Evolutionary conservation across 2,888 invertebrate genomes (phyloP), one percentile per base, ranked within the genome.

Genomic region (Plusia festucae): DNA sequence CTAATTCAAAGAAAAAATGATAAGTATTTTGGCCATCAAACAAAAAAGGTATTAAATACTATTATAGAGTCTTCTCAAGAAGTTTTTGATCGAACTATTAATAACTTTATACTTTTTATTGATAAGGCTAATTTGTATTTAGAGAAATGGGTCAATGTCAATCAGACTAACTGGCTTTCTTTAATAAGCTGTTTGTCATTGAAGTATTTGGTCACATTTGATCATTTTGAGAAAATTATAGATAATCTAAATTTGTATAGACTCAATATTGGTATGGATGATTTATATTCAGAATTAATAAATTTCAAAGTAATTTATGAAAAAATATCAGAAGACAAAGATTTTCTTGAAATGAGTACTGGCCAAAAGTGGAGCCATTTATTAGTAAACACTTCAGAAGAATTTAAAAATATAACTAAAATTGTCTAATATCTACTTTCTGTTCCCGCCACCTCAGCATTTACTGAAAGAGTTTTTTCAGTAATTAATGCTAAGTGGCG

Each of bases 291-390:
- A 24, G 64, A 64, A 64, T 53, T 60, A 60, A 60, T 51, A 64
- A 68, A 68, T 56, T 68, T 68, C 30, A 60, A 64, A 68, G 60
- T 68, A 53, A 64, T 68, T 64, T 68, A 60, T 68, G 60, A 68
- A 57, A 68, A 68, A 64, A 27, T 64, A 70, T 65, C 62, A 46
- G 65, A 65, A 58, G 62, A 65, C 32, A 65, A 56, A 68, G 59
- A 70, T 63, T 72, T 76, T 68, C 53, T 68, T 61, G 70, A 70
- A 68, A 65, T 68, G 59, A 68, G 63, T 70, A 72, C 72, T 66
- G 52, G 56, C 64, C 61, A 66, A 70, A 76, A 70, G 53, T 73
- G 70, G 68, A 67, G 61, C 52, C 44, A 74, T 68, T 60, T 70
- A 49, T 68, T 74, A 66, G 51, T 64, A 44, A 66, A 59, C 53